Evolutionary conservation across 2,113 vertebrate genomes (phyloP).

Genomic region (Dascyllus trimaculatus): DNA sequence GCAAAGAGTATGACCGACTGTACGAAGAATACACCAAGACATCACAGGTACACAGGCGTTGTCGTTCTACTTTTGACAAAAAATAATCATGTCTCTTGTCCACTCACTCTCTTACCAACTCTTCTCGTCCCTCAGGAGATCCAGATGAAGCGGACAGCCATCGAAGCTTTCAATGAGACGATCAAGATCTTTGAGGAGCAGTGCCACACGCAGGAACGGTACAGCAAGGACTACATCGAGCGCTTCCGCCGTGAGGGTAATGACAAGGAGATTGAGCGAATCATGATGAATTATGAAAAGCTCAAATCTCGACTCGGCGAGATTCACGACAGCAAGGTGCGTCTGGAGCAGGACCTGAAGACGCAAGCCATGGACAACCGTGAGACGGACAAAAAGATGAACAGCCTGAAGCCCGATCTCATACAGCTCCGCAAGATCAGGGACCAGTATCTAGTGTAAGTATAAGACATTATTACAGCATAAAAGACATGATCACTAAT

Average conservation of each 20-base stretch:
- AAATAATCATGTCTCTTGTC: too few relatives aligned
- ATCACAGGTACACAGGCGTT: constrained; percentile 87
- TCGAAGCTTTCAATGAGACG: constrained; percentile 98
- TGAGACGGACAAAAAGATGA: constrained; percentile 98
- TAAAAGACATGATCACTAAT: too few relatives aligned
- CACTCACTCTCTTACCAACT: background rate
- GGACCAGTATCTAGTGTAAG: constrained; percentile 89
- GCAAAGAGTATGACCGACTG: constrained; percentile 94
- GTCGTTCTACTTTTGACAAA: background rate
- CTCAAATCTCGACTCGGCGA: constrained; percentile 95
- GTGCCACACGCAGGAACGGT: constrained; percentile 94
- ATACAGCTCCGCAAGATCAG: constrained; percentile 97
- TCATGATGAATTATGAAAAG: constrained; percentile 97
- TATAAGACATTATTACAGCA: background rate
- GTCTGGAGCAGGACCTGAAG: constrained; percentile 96
- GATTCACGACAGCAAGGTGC: constrained; percentile 95
- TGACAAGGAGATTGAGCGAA: constrained; percentile 94
- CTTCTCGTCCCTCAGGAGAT: constrained; percentile 89
- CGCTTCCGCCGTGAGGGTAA: constrained; percentile 91
- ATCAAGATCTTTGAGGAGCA: constrained; percentile 99
- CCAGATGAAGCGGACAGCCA: constrained; percentile 98
- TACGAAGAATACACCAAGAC: constrained; percentile 97
- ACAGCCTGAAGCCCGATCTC: constrained; percentile 97
- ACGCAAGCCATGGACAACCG: constrained; percentile 95
- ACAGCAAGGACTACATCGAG: constrained; percentile 95